Base-by-base conservation (phyloP, 2,797 vertebrate species). In the Pipistrellus kuhlii region DNA sequence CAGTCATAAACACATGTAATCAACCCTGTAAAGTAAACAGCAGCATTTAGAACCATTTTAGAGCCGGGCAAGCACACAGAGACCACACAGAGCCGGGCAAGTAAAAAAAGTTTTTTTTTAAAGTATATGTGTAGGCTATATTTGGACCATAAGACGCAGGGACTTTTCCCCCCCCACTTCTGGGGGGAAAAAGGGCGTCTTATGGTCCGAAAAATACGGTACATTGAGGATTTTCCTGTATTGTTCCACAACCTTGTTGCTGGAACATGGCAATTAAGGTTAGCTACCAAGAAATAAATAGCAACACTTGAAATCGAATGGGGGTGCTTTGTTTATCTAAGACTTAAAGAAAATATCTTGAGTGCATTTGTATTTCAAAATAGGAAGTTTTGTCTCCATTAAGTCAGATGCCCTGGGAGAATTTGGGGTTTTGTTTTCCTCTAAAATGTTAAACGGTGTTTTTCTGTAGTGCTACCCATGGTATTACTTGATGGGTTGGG, bases 301-400 rank as follows among this genome's bases (percentile, higher is more conserved):
- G 57, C 81, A 95, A 53, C 62, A 2, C 3, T 92, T 84, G 78
- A 78, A 88, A 71, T 91, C 95, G 55, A 80, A 85, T 96, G 76
- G 64, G 76, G 0, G 21, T 81, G 12, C 23, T 85, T 86, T 59
- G 44, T 83, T 85, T 94, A 23, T 20, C 94, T 62, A 91, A 62
- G 53, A 46, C 11, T 35, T 46, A 88, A 68, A 96, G 17, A 75
- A 92, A 94, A 55, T 80, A 25, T 62, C 46, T 80, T 46, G 66
- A 93, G 21, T 38, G 23, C 8, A 44, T 80, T 93, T 95, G 21
- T 82, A 69, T 90, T 83, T 94, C 38, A 77, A 57, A 96, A 85
- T 13, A 72, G 64, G 76, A 88, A 83, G 21, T 41, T 91, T 41
- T 85, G 9, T 89, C 89, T 91, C 6, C 73, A 25, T 53, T 64